These are phyloP conservation scores for Ceuthmochares aereus DNA, from an alignment of 2,113 vertebrate genomes.

Conservation along the genomic window DNA sequence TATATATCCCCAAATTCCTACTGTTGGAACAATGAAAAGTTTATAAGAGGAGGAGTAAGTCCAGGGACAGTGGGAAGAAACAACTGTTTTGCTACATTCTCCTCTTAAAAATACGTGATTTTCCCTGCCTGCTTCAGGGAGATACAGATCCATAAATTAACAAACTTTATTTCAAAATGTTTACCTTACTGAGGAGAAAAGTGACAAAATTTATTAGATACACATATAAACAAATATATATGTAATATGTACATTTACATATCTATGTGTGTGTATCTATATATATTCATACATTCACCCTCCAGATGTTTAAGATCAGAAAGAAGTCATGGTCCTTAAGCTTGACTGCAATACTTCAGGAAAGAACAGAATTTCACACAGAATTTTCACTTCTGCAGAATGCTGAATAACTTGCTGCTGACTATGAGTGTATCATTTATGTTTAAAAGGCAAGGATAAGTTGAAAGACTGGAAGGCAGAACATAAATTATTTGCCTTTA, in stretches of 20 bases:
- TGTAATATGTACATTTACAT: too few relatives aligned
- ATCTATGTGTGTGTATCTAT: too few relatives aligned
- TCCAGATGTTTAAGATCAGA: neutral
- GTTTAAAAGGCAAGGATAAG: neutral
- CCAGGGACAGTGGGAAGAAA: neutral
- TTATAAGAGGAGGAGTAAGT: neutral
- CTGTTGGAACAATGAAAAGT: neutral
- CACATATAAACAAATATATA: neutral
- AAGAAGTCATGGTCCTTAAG: neutral
- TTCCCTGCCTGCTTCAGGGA: neutral
- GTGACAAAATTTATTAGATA: neutral
- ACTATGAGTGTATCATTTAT: neutral
- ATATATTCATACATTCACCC: neutral
- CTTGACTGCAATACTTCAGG: neutral
- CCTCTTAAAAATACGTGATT: neutral
- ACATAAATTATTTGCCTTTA: neutral
- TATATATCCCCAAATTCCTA: neutral
- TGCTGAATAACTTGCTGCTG: neutral
- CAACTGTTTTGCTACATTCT: neutral
- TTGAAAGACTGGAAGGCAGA: neutral
- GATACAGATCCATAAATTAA: neutral
- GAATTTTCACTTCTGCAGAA: neutral
- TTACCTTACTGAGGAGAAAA: neutral
- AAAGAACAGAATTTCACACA: neutral
- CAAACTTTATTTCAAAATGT: neutral